Evolutionary conservation across 1,140 invertebrate genomes (phyloP), one percentile per base, ranked within the genome.

Genomic region (Trachymyrmex septentrionalis): DNA sequence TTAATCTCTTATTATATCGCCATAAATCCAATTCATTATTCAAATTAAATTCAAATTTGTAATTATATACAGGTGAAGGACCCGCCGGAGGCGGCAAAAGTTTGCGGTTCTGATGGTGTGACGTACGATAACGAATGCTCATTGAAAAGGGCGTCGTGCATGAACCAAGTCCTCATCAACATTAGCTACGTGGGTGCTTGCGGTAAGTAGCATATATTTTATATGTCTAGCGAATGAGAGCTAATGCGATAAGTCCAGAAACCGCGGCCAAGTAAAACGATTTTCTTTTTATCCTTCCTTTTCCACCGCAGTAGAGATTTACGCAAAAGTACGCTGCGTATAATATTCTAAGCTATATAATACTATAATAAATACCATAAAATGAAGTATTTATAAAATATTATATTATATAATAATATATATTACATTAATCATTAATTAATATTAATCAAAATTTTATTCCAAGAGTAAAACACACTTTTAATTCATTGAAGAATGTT

Each of bases 141-240:
- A 76, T 94, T 98, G 91, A 95, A 94, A 89, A 95, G 95, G 86
- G 92, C 94, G 59, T 96, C 97, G 24, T 98, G 98, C 93, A 95
- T 95, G 69, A 96, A 96, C 66, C 96, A 97, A 92, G 96, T 96
- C 81, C 96, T 96, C 84, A 96, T 98, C 85, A 94, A 95, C 34
- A 96, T 98, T 50, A 97, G 97, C 44, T 98, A 97, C 93, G 96
- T 96, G 94, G 98, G 98, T 72, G 96, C 97, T 89, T 99, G 98
- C 94, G 98, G 98, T 99, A 96, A 97, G 97, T 96, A 38, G 9
- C 55, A 16, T 73, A 34, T 59, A 24, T 73, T 71, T 19, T 21
- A 75, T 14, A 16, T 21, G 12, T 21, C 53, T 61, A 34, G n/a
- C n/a, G 63, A 82, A 27, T 34, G 30, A 16, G 19, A 59, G 3